A percentile compares a stretch with the other conserved stretches of the same genome.
Conservation (phyloP, 2,888 invertebrate species). For the Caenorhabditis doughertyi region DNA sequence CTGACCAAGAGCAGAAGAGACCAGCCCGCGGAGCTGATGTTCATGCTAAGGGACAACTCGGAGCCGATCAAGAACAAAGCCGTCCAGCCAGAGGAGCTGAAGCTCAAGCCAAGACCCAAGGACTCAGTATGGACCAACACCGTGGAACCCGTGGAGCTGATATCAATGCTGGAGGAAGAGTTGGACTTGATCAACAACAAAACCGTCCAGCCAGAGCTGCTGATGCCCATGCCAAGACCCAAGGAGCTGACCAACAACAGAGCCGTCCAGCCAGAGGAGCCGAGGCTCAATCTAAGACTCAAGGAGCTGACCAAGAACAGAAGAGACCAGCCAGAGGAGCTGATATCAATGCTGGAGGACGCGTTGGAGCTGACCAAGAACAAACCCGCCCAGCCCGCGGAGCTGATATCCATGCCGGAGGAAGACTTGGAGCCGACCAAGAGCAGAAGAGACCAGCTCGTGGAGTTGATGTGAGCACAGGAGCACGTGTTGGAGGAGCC, state of each 20-base stretch:
- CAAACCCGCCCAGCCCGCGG: neutral
- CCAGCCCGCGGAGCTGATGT: slow-evolving; percentile 4
- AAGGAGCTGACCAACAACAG: neutral
- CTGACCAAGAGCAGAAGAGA: neutral
- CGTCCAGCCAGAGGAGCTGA: slow-evolving; percentile 15
- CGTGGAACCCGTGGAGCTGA: neutral
- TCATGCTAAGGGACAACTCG: neutral
- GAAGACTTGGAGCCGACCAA: no score
- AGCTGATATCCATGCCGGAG: slow-evolving; percentile 1
- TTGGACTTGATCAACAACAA: neutral
- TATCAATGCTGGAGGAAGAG: neutral
- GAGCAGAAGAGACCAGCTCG: neutral
- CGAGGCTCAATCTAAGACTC: neutral
- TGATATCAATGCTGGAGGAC: neutral
- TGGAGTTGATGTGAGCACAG: neutral
- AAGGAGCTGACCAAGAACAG: neutral
- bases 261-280: slow-evolving; percentile 1
- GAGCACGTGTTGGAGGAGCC: neutral
- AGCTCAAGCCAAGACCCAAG: neutral
- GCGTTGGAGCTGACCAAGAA: neutral
- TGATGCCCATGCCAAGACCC: neutral
- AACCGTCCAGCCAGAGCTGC: neutral
- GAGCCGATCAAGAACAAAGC: neutral
- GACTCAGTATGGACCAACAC: no score
- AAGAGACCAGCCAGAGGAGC: neutral